Evolutionary conservation across 2,797 vertebrate genomes (phyloP).

Genomic region (Acrossocheilus wenchowensis): DNA sequence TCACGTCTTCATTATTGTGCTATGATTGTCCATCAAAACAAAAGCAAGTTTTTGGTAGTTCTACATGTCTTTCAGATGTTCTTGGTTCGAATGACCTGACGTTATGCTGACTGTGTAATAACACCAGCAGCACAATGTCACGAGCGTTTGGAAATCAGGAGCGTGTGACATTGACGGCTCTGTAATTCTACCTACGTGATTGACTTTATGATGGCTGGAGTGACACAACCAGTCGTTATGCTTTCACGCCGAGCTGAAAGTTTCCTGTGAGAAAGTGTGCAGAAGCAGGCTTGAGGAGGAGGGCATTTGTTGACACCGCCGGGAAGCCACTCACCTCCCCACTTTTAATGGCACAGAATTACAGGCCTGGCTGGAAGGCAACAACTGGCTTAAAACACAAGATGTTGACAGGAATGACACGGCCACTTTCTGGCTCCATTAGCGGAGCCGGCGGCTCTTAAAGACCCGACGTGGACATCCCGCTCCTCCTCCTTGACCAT

Average conservation of each 20-base stretch:
- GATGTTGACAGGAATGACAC: constrained; percentile 84
- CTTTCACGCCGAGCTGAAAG: constrained; percentile 82
- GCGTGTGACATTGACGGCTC: constrained; percentile 82
- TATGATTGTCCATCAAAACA: background rate
- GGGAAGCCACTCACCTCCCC: constrained; percentile 20
- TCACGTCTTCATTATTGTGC: background rate
- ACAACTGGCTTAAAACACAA: constrained; percentile 86
- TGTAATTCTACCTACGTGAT: constrained; percentile 85
- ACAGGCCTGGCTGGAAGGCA: constrained; percentile 82
- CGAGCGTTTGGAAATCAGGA: background rate
- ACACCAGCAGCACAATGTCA: background rate
- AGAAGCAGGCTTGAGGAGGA: constrained; percentile 63
- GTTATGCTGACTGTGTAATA: background rate
- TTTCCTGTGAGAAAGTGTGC: constrained; percentile 71
- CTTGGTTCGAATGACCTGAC: background rate
- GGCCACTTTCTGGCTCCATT: constrained; percentile 75
- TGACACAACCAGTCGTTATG: constrained; percentile 92
- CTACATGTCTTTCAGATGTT: background rate
- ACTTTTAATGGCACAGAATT: constrained; percentile 89
- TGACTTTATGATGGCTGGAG: constrained; percentile 94
- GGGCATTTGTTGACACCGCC: constrained; percentile 52
- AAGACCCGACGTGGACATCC: constrained; percentile 62
- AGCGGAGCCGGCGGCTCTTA: constrained; percentile 70
- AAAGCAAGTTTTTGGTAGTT: background rate
- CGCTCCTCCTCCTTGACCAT: constrained; percentile 73